Evolutionary conservation across 2,113 vertebrate genomes (phyloP), one percentile per base, ranked within the genome.

Genomic region (Chionis minor): DNA sequence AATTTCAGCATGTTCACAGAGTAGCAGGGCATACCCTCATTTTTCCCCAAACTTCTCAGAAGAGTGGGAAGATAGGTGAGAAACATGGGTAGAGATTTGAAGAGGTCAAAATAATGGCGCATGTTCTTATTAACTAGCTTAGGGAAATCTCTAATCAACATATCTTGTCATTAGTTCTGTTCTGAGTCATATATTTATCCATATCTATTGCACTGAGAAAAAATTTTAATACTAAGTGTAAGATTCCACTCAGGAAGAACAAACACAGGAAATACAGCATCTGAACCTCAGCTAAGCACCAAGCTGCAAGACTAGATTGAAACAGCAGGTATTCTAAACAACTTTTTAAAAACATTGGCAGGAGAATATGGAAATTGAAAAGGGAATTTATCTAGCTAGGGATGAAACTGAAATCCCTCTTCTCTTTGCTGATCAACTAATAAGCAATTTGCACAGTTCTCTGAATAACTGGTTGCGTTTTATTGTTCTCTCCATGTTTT

Each of bases 21-120:
- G 8, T n/a, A n/a, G 9, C 4, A 54, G 27, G 14, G 4, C 14
- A 35, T 23, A 45, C 3, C 1, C 3, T 4, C 1, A 3, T 82
- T 58, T 88, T 88, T 56, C 38, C 74, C 4, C 63, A 45, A 79
- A 35, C 3, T 14, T 74, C 27, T 52, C 14, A 65, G 4, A 17
- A 52, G 16, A 1, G 6, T 65, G 59, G 3, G 5, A 2, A 2
- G 16, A 44, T 11, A 6, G 2, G 4, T 67, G 4, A 80, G 17
- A 83, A 86, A 6, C 4, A 51, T 3, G 58, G 9, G 10, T 8
- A 75, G 47, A 86, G 27, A 71, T 44, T 6, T 45, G 8, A 92
- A 33, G 8, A 14, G 8, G 4, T 51, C 32, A 27, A 69, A 59
- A 83, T 69, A 20, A 5, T 54, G 15, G 16, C 55, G 19, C 67